Conservation (phyloP, 2,888 invertebrate genomes). For the Drosophila setosimentum region DNA sequence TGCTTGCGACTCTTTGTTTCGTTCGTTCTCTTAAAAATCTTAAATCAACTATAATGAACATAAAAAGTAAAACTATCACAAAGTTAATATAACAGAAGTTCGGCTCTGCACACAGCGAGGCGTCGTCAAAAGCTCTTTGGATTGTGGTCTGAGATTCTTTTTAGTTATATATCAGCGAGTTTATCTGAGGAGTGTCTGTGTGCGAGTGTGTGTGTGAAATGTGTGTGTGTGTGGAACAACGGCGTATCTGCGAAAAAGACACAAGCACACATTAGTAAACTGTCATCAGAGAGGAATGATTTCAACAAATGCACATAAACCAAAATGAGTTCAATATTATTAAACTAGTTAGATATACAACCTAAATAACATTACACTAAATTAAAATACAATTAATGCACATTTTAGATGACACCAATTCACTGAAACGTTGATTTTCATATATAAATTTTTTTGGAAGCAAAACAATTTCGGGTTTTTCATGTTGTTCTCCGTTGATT, state of each 20-base stretch:
- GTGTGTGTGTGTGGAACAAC: constrained; percentile 39
- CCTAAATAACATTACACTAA: not conserved
- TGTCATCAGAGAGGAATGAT: not conserved
- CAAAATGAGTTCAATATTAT: constrained; percentile 2
- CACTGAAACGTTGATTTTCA: constrained; percentile 18
- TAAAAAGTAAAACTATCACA: constrained; percentile 50
- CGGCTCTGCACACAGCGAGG: constrained; percentile 56
- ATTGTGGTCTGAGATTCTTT: constrained; percentile 30
- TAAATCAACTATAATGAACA: constrained; percentile 20
- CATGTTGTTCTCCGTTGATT: constrained; percentile 84
- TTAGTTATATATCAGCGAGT: constrained; percentile 12
- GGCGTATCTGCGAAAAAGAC: constrained; percentile 68
- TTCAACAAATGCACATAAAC: constrained; percentile 18
- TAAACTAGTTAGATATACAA: not conserved
- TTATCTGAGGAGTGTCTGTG: constrained; percentile 12
- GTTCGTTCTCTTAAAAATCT: constrained; percentile 34
- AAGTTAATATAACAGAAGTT: constrained; percentile 32
- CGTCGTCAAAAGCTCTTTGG: constrained; percentile 71
- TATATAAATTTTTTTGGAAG: constrained; percentile 10
- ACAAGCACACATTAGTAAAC: constrained; percentile 42
- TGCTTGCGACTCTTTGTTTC: constrained; percentile 43
- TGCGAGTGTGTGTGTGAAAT: not conserved
- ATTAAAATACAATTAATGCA: constrained; percentile 7
- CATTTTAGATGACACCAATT: constrained; percentile 31
- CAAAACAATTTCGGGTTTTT: constrained; percentile 9